Evolutionary conservation across 2,113 vertebrate genomes (phyloP).

Genomic region (Tragelaphus imberbis): DNA sequence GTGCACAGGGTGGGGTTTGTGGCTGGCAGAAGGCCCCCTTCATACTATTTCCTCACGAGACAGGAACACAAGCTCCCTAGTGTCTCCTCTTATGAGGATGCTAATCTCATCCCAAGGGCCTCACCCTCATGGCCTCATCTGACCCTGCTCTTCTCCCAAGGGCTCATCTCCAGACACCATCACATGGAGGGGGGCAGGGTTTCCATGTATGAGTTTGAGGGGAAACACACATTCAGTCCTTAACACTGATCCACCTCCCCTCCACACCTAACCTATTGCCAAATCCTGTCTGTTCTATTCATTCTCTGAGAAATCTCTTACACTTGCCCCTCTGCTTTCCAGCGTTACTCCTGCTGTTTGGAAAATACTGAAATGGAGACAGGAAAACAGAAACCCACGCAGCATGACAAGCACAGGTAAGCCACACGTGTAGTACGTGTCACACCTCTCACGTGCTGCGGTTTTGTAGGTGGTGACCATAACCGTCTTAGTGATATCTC

Average conservation of each 20-base stretch:
- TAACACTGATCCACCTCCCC: neutral
- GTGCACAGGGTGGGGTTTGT: fast-evolving
- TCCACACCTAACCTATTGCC: neutral
- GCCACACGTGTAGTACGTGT: fast-evolving
- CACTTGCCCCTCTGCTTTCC: neutral
- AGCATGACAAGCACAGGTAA: neutral
- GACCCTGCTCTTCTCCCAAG: neutral
- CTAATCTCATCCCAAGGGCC: neutral
- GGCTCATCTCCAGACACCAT: neutral
- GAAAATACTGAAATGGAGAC: neutral
- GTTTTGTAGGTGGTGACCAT: fast-evolving
- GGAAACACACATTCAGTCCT: neutral
- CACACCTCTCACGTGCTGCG: fast-evolving
- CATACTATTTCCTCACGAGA: neutral
- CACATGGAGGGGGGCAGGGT: neutral
- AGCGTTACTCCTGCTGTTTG: neutral
- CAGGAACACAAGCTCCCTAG: neutral
- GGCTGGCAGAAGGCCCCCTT: neutral
- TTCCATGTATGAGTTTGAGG: too few species aligned
- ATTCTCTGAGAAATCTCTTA: neutral
- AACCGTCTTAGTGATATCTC: too few species aligned
- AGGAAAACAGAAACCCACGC: fast-evolving
- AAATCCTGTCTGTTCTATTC: neutral
- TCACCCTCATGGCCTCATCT: neutral
- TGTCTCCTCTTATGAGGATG: neutral